Percentiles rank a stretch among this genome's conserved stretches.
phyloP scores from a whole-genome alignment of 2,888 invertebrate species.

The Prosopocoilus inquinatus region DNA sequence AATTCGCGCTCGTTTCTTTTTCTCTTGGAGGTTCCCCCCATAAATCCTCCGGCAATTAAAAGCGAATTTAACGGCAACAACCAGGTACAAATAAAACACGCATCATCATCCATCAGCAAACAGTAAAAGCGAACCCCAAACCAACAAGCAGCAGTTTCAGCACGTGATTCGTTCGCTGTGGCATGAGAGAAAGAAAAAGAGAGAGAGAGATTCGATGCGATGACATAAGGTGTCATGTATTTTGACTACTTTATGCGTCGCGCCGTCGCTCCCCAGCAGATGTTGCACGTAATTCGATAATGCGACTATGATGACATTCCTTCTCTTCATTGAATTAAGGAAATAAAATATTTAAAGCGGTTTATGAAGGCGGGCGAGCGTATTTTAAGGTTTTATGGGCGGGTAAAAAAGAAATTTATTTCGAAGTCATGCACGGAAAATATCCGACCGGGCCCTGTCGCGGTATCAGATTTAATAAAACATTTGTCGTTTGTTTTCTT shows the following conservation, averaged over 20 bases:
- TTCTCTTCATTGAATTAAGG: too few relatives aligned
- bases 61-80: background rate
- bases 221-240: slow-evolving; percentile 1
- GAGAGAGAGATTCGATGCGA: background rate
- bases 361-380: too few relatives aligned
- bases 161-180: background rate
- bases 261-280: background rate
- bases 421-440: too few relatives aligned
- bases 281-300: slow-evolving; percentile 1
- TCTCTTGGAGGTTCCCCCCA: background rate
- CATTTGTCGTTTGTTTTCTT: too few relatives aligned
- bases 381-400: too few relatives aligned
- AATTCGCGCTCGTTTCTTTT: background rate
- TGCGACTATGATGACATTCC: background rate
- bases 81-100: background rate
- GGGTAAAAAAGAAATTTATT: too few relatives aligned
- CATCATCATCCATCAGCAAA: background rate
- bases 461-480: too few relatives aligned
- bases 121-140: background rate
- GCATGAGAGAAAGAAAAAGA: too few relatives aligned
- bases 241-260: slow-evolving; percentile 3
- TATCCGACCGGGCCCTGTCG: too few relatives aligned
- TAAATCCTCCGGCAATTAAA: background rate
- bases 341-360: too few relatives aligned
- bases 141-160: too few relatives aligned